Evolutionary conservation across 1,140 invertebrate species (phyloP).

Genomic region (Bombus superbus): DNA sequence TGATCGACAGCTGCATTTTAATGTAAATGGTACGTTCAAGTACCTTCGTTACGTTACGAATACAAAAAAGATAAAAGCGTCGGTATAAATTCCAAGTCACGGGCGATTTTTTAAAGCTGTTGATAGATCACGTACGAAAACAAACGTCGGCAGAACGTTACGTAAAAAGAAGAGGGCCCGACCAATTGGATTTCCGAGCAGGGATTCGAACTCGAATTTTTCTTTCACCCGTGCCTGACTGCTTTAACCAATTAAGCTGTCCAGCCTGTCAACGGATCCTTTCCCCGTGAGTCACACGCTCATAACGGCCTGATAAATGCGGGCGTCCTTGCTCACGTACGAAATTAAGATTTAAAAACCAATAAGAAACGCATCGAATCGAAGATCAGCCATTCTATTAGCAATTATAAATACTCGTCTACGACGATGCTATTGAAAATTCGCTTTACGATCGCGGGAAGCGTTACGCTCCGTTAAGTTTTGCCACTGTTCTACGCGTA

Average conservation of each 20-base stretch:
- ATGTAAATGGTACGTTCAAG: not conserved
- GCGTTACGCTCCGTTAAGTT: not conserved
- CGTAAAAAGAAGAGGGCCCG: slow-evolving; percentile 11
- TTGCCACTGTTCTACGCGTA: not conserved
- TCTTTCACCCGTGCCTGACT: slow-evolving; percentile 34
- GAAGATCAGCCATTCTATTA: not conserved
- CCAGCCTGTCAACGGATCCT: slow-evolving; percentile 27
- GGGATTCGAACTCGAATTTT: slow-evolving; percentile 27
- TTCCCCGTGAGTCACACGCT: not conserved
- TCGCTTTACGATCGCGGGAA: not conserved
- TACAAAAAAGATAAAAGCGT: not conserved
- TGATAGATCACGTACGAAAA: slow-evolving; percentile 16
- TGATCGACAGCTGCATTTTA: not conserved
- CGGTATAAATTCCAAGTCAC: not conserved
- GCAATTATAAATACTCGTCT: not conserved
- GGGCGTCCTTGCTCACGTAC: slow-evolving; percentile 12
- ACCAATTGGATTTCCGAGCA: slow-evolving; percentile 24
- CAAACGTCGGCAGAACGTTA: not conserved
- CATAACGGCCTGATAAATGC: slow-evolving; percentile 17
- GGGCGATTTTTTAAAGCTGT: not conserved
- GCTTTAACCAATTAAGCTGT: slow-evolving; percentile 35
- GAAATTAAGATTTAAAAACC: not conserved
- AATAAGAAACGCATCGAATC: not conserved
- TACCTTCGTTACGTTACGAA: not conserved
- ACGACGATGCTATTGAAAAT: not conserved